Conservation (phyloP, 2,888 invertebrate genomes). For the Caenorhabditis sp. region DNA sequence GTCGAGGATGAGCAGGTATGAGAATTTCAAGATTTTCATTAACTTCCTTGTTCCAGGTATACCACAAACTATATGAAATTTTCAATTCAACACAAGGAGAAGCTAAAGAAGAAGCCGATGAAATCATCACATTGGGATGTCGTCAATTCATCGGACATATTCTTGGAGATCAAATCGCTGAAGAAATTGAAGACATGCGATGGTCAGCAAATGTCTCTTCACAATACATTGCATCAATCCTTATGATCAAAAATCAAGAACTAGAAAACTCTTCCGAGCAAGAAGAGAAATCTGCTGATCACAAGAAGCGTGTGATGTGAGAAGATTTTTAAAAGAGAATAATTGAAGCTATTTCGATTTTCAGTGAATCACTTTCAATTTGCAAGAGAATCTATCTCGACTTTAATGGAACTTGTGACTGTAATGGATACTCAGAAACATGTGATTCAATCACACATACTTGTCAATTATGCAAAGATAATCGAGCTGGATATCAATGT, state of each 20-base stretch:
- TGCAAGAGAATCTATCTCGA: slow-evolving; percentile 52
- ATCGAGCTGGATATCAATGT: slow-evolving; percentile 88
- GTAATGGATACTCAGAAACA: slow-evolving; percentile 32
- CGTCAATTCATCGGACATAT: slow-evolving; percentile 52
- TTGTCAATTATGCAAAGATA: slow-evolving; percentile 92
- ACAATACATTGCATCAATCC: slow-evolving; percentile 35
- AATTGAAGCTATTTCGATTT: slow-evolving; percentile 9
- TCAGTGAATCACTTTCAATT: slow-evolving; percentile 48
- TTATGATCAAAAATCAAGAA: slow-evolving; percentile 26
- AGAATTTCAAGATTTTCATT: slow-evolving; percentile 31
- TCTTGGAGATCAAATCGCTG: slow-evolving; percentile 53
- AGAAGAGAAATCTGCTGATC: slow-evolving; percentile 9
- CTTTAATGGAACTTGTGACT: slow-evolving; percentile 43
- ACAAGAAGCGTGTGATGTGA: not conserved
- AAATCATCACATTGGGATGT: slow-evolving; percentile 52
- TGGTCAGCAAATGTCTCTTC: slow-evolving; percentile 27
- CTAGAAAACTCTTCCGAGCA: slow-evolving; percentile 13
- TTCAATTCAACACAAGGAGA: slow-evolving; percentile 45
- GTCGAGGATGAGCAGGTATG: slow-evolving; percentile 47
- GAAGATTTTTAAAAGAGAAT: not conserved
- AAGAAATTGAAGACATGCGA: slow-evolving; percentile 53
- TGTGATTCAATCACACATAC: slow-evolving; percentile 80
- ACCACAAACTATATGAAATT: slow-evolving; percentile 51
- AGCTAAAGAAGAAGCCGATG: slow-evolving; percentile 49
- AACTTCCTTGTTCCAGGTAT: slow-evolving; percentile 22